A percentile compares a stretch with the other conserved stretches of the same genome.
Conservation (phyloP, 2,797 vertebrate species). For the Spheniscus humboldti region DNA sequence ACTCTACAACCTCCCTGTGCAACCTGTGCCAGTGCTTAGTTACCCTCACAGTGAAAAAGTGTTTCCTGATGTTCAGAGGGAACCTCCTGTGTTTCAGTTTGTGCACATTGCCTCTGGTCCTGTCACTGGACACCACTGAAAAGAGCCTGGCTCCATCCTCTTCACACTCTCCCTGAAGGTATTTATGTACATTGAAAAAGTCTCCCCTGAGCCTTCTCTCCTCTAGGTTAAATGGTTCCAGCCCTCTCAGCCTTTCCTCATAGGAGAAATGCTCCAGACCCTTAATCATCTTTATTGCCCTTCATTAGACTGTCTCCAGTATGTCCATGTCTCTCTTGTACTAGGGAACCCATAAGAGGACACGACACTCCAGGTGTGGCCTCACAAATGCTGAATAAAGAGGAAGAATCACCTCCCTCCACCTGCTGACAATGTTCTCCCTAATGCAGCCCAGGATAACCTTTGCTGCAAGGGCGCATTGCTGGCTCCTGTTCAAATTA, state of each 20-base stretch:
- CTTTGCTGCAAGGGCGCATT: background rate
- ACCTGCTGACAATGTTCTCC: background rate
- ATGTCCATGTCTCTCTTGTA: background rate
- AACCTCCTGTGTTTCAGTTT: background rate
- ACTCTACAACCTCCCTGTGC: background rate
- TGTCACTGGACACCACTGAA: background rate
- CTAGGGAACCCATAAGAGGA: background rate
- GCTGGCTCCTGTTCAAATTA: background rate
- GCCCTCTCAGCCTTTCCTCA: background rate
- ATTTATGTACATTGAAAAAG: background rate
- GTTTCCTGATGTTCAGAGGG: background rate
- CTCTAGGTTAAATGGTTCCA: background rate
- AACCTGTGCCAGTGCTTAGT: background rate
- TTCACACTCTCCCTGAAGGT: background rate
- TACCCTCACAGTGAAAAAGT: background rate
- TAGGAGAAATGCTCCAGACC: background rate
- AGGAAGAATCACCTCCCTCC: background rate
- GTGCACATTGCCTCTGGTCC: background rate
- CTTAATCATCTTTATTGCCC: background rate
- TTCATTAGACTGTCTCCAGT: background rate
- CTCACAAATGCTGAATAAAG: background rate
- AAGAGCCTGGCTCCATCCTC: background rate
- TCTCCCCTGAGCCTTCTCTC: background rate
- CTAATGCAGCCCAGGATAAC: background rate
- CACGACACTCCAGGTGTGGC: background rate